Base-by-base conservation (phyloP, 2,113 vertebrate genomes). In the Sorex fumeus region DNA sequence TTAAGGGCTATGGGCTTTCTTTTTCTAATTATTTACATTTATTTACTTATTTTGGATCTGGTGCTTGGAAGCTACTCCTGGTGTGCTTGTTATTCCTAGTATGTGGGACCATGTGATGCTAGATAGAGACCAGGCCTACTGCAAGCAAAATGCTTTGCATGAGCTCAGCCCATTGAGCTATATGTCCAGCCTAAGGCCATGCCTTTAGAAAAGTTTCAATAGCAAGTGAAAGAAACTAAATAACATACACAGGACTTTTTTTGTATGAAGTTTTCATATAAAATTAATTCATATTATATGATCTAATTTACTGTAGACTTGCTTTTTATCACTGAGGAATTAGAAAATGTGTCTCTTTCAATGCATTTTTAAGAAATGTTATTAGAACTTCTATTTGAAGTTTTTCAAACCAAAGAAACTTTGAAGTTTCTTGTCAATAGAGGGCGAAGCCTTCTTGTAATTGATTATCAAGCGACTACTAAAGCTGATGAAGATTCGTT, bases 281-380 rank as follows among this genome's bases (percentile, higher is more conserved):
- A 71, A 6, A 71, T 69, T 91, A n/a, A 16, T 36, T 25, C 13
- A 27, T 28, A n/a, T 80, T 64, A 23, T 62, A 2, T 45, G 21
- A 2, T 28, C 45, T 94, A 84, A 57, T 91, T 53, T 87, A 72
- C 64, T 88, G 93, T 43, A 28, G 13, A 82, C 9, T 90, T 87
- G 47, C 11, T 60, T 74, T 88, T 80, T 80, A 87, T 74, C 45
- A 86, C 19, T 21, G 21, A 72, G n/a, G 79, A 60, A n/a, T 67
- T 72, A 93, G 67, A 86, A 80, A 93, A 64, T 7, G 2, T 45
- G 19, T 19, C 27, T 84, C 8, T 25, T 76, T 67, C 81, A 79
- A 87, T 71, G 28, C 70, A 45, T 34, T 84, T 95, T 67, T 53
- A 88, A 87, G 79, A 88, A 96, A 88, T 28, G 2, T 80, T 74